These are phyloP conservation scores for Eutolmus rufibarbis DNA, from an alignment of 2,888 invertebrate species.

Conservation along the genomic window DNA sequence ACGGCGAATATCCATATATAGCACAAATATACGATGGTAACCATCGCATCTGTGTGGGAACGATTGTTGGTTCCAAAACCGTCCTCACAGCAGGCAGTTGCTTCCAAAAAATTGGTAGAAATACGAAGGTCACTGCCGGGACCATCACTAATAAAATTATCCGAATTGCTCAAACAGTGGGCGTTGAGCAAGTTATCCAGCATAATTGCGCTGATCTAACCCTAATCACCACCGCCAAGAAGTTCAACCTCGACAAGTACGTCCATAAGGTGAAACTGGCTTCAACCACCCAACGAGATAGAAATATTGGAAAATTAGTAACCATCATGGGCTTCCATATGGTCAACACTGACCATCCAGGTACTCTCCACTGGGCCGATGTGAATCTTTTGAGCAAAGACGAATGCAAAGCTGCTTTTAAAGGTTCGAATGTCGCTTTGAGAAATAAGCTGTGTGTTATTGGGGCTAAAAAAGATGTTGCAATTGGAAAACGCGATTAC, in stretches of 20 bases:
- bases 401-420: background rate
- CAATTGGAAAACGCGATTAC: background rate
- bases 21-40: background rate
- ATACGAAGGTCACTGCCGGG: background rate
- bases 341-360: background rate
- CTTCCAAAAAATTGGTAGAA: background rate
- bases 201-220: background rate
- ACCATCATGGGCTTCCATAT: background rate
- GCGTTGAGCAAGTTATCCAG: background rate
- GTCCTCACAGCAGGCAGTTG: background rate
- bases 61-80: background rate
- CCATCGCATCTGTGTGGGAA: background rate
- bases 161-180: background rate
- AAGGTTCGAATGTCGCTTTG: background rate
- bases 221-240: background rate
- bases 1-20: background rate
- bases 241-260: background rate
- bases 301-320: background rate
- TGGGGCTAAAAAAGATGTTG: background rate
- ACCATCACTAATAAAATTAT: background rate
- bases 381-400: background rate
- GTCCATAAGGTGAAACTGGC: background rate
- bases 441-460: background rate
- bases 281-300: background rate
- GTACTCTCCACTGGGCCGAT: background rate